Percentiles rank a stretch among this genome's conserved stretches.
Conservation (phyloP, 2,797 vertebrate species). For the Avahi laniger region DNA sequence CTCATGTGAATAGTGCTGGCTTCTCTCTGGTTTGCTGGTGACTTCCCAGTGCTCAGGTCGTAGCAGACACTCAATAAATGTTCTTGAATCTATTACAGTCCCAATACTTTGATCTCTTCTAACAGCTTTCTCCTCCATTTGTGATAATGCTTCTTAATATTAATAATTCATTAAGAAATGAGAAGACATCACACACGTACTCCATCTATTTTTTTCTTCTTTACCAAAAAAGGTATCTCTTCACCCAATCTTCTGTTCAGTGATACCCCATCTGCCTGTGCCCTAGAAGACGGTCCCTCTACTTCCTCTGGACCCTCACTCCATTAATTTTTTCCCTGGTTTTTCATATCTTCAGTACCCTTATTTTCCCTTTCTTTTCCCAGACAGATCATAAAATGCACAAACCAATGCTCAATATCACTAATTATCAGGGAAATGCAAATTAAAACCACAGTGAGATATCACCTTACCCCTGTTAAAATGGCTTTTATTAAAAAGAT, state of each 20-base stretch:
- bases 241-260: neutral
- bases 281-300: neutral
- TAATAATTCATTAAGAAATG: neutral
- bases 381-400: neutral
- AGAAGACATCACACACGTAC: neutral
- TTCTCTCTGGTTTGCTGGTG: neutral
- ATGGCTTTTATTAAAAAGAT: too few species aligned
- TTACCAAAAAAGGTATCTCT: neutral
- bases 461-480: too few species aligned
- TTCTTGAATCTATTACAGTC: neutral
- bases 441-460: too few species aligned
- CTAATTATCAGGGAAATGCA: too few species aligned
- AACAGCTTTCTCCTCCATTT: neutral
- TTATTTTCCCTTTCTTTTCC: neutral
- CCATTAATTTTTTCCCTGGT: neutral
- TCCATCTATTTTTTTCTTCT: neutral
- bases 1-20: neutral
- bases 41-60: neutral
- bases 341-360: neutral
- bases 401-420: neutral
- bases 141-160: neutral
- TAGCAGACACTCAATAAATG: neutral
- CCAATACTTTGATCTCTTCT: neutral
- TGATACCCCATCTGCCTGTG: neutral
- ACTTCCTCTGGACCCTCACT: neutral